Percentiles rank a stretch among this genome's conserved stretches.
These are phyloP conservation scores for Peromyscus attwateri DNA, from an alignment of 2,797 vertebrate genomes.

Conservation along the genomic window DNA sequence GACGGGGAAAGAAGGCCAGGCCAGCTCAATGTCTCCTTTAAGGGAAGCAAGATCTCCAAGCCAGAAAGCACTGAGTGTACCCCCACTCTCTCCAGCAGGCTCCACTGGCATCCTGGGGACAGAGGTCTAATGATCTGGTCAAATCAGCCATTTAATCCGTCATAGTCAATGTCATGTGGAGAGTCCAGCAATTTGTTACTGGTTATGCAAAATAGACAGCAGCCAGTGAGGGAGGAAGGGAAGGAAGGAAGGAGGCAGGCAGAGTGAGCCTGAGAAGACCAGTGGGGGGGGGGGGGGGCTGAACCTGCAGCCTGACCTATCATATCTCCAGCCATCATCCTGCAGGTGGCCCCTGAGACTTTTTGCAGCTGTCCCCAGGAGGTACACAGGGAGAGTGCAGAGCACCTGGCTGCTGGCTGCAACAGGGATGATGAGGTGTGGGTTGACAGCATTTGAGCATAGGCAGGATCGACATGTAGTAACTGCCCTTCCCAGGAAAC, in stretches of 20 bases:
- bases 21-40: neutral
- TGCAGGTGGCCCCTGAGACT: neutral
- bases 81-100: fast-evolving
- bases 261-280: neutral
- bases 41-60: neutral
- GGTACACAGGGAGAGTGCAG: neutral
- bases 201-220: neutral
- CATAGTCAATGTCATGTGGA: constrained; percentile 8
- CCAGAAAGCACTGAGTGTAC: fast-evolving
- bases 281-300: neutral
- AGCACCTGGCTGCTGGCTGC: neutral
- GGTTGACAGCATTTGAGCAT: neutral
- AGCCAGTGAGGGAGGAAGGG: neutral
- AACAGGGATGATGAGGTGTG: neutral
- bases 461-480: fast-evolving
- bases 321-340: neutral
- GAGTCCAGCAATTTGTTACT: neutral
- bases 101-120: fast-evolving
- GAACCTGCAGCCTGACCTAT: neutral
- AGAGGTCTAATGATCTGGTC: constrained; percentile 14
- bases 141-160: constrained; percentile 21
- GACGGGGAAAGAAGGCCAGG: fast-evolving
- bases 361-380: neutral
- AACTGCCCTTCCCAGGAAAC: neutral
- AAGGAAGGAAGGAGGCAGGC: fast-evolving